A percentile compares a stretch with the other conserved stretches of the same genome.
Evolutionary conservation across 2,113 vertebrate species (phyloP).

Genomic region (Patagioenas fasciata): DNA sequence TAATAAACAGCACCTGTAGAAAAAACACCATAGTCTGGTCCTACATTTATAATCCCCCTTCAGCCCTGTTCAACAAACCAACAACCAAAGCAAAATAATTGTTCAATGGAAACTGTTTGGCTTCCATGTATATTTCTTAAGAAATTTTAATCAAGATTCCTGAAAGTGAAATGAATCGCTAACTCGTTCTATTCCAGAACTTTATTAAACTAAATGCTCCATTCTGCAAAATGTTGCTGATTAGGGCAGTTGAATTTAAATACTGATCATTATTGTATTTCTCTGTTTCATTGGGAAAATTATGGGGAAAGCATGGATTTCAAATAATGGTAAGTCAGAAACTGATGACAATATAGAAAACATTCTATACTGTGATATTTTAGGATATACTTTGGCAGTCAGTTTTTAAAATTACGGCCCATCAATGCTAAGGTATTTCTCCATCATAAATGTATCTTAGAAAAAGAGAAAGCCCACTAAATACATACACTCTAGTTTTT

Average conservation of each 20-base stretch:
- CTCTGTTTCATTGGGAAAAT: background rate
- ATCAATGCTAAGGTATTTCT: background rate
- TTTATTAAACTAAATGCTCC: background rate
- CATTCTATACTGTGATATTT: background rate
- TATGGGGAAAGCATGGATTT: background rate
- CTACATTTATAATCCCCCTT: background rate
- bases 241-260: background rate
- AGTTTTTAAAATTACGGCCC: background rate
- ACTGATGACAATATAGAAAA: background rate
- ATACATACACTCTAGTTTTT: background rate
- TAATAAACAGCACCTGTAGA: background rate
- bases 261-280: background rate
- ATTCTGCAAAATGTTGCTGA: background rate
- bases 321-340: background rate
- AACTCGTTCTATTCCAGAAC: background rate
- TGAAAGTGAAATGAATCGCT: background rate
- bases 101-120: background rate
- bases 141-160: background rate
- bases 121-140: background rate
- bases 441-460: background rate
- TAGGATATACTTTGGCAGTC: background rate
- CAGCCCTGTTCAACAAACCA: background rate
- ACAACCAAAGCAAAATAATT: background rate
- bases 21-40: background rate
- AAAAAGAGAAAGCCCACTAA: background rate